These are phyloP conservation scores for Acronicta alni DNA, from an alignment of 2,888 invertebrate genomes.

Conservation along the genomic window DNA sequence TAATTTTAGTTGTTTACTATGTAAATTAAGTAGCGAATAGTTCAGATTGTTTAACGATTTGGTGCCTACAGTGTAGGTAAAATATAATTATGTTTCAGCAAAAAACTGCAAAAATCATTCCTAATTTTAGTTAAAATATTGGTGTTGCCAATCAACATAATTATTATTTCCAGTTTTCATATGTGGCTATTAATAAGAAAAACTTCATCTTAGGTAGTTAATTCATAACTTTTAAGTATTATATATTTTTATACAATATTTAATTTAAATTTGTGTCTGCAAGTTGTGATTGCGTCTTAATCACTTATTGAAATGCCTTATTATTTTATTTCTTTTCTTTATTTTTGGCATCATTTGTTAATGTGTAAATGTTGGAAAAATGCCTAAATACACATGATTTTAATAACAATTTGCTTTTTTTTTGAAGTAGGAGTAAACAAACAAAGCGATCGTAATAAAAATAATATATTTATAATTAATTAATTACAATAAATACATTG, in stretches of 20 bases:
- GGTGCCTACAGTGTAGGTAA: slow-evolving; percentile 25
- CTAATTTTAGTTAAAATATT: slow-evolving; percentile 20
- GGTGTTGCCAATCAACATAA: slow-evolving; percentile 5
- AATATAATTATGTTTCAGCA: slow-evolving; percentile 18
- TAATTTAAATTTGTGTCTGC: background rate
- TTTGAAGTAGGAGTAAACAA: slow-evolving; percentile 31
- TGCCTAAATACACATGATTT: slow-evolving; percentile 33
- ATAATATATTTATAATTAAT: slow-evolving; percentile 58
- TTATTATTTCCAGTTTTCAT: background rate
- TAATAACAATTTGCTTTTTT: slow-evolving; percentile 22
- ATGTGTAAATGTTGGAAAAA: slow-evolving; percentile 51
- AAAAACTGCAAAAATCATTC: slow-evolving; percentile 33
- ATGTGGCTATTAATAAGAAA: background rate
- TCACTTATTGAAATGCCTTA: slow-evolving; percentile 1
- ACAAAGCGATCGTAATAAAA: slow-evolving; percentile 47
- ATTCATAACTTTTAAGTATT: slow-evolving; percentile 3
- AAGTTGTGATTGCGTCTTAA: background rate
- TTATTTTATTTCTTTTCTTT: background rate
- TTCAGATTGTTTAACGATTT: slow-evolving; percentile 6
- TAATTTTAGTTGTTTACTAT: background rate
- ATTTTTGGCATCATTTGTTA: slow-evolving; percentile 18
- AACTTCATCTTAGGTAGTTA: background rate
- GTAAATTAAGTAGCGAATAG: slow-evolving; percentile 25
- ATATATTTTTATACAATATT: slow-evolving; percentile 4
- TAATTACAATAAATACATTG: slow-evolving; percentile 40